phyloP scores from a whole-genome alignment of 2,113 vertebrate genomes.

The Epinephelus lanceolatus region DNA sequence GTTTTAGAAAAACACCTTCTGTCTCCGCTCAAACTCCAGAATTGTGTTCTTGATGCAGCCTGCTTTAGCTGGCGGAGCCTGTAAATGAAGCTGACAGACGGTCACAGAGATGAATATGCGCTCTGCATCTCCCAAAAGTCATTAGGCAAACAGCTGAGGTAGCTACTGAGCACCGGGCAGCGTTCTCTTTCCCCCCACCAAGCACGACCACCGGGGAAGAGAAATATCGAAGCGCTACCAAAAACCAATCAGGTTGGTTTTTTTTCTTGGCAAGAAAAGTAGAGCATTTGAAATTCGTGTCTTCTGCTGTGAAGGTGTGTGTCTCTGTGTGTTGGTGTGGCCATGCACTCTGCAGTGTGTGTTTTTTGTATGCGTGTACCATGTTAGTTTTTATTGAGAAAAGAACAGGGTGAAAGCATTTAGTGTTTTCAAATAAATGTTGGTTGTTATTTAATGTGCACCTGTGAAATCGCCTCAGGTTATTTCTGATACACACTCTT shows the following conservation, averaged over 20 bases:
- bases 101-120: slow-evolving; percentile 72
- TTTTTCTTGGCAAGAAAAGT: slow-evolving; percentile 57
- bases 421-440: slow-evolving; percentile 38
- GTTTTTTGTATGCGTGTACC: neutral
- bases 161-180: slow-evolving; percentile 60
- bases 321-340: slow-evolving; percentile 16
- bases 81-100: slow-evolving; percentile 72
- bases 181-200: slow-evolving; percentile 38
- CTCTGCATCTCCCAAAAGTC: slow-evolving; percentile 73
- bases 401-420: slow-evolving; percentile 8
- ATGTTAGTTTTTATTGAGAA: slow-evolving; percentile 33
- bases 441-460: slow-evolving; percentile 22
- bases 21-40: slow-evolving; percentile 25
- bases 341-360: neutral
- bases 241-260: slow-evolving; percentile 57
- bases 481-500: neutral
- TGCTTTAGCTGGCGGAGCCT: slow-evolving; percentile 48
- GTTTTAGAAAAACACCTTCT: slow-evolving; percentile 53
- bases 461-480: slow-evolving; percentile 4
- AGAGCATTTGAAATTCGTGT: slow-evolving; percentile 51
- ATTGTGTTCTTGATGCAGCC: slow-evolving; percentile 36
- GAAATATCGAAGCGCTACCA: slow-evolving; percentile 63
- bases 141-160: slow-evolving; percentile 82
- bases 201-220: slow-evolving; percentile 57
- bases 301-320: slow-evolving; percentile 28